These are phyloP conservation scores for Diachrysia chrysitis DNA, from an alignment of 2,888 invertebrate species.

Conservation along the genomic window DNA sequence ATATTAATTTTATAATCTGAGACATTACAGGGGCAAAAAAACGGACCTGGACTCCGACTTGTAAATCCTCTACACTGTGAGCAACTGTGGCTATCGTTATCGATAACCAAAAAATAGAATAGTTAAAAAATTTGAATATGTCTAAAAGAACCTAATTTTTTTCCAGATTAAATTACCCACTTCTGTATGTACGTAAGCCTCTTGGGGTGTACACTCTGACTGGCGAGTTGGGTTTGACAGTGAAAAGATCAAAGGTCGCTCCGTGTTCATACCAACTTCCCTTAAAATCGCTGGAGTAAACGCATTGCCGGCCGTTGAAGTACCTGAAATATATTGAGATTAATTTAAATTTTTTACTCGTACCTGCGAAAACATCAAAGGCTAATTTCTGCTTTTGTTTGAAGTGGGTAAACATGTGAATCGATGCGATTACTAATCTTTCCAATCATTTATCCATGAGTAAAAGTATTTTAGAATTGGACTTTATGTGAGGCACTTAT, in stretches of 20 bases:
- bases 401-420: background rate
- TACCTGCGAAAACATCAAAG: background rate
- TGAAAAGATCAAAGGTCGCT: conserved; percentile 97
- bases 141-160: too few relatives aligned
- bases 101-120: too few relatives aligned
- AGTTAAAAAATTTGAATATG: too few relatives aligned
- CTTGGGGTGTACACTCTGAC: conserved; percentile 98
- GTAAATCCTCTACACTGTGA: too few relatives aligned
- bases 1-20: too few relatives aligned
- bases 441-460: background rate
- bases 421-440: background rate
- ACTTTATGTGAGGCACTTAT: background rate
- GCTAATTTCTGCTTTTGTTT: background rate
- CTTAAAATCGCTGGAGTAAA: conserved; percentile 95
- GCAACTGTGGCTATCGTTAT: too few relatives aligned
- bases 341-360: background rate
- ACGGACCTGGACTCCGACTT: too few relatives aligned
- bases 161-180: conserved; percentile 12
- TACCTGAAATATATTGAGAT: conserved; percentile 16
- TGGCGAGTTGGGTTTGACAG: conserved; percentile 98
- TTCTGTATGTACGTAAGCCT: conserved; percentile 91
- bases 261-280: conserved; percentile 94
- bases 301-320: conserved; percentile 92
- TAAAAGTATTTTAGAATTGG: background rate
- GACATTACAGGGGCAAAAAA: too few relatives aligned